Conservation (phyloP, 2,888 invertebrate species). For the Caenorhabditis auriculariae region DNA sequence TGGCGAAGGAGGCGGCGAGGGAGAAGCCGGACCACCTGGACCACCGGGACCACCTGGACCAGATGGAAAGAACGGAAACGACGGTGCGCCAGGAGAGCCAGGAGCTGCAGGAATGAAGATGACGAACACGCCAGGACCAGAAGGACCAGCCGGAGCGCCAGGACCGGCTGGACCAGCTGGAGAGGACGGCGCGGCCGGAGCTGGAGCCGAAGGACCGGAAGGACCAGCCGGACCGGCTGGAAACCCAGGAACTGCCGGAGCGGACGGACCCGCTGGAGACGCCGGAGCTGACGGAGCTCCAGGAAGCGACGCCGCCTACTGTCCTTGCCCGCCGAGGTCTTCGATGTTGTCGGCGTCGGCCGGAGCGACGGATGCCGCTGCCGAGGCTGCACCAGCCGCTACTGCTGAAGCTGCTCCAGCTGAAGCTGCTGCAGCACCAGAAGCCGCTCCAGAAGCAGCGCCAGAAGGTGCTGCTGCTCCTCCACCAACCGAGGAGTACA, state of each 20-base stretch:
- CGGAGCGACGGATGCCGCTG: too few relatives aligned
- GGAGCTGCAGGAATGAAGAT: too few relatives aligned
- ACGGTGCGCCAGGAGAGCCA: too few relatives aligned
- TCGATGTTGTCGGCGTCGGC: too few relatives aligned
- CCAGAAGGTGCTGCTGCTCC: too few relatives aligned
- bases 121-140: conserved; percentile 8
- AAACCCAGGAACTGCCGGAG: conserved; percentile 3
- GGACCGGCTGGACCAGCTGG: not conserved
- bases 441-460: conserved; percentile 15
- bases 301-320: too few relatives aligned
- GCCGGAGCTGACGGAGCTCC: conserved; percentile 27
- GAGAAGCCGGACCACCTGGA: conserved; percentile 4
- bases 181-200: conserved; percentile 1
- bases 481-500: too few relatives aligned
- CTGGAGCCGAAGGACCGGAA: conserved; percentile 2
- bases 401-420: conserved; percentile 7
- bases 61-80: not conserved
- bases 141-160: conserved; percentile 7
- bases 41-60: conserved; percentile 3
- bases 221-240: conserved; percentile 7
- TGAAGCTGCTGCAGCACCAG: not conserved
- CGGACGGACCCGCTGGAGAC: conserved; percentile 7
- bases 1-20: conserved; percentile 19
- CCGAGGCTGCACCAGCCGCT: conserved; percentile 1
- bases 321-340: too few relatives aligned